Base-by-base conservation (phyloP, 2,888 invertebrate species). In the Melanostoma mellinum region DNA sequence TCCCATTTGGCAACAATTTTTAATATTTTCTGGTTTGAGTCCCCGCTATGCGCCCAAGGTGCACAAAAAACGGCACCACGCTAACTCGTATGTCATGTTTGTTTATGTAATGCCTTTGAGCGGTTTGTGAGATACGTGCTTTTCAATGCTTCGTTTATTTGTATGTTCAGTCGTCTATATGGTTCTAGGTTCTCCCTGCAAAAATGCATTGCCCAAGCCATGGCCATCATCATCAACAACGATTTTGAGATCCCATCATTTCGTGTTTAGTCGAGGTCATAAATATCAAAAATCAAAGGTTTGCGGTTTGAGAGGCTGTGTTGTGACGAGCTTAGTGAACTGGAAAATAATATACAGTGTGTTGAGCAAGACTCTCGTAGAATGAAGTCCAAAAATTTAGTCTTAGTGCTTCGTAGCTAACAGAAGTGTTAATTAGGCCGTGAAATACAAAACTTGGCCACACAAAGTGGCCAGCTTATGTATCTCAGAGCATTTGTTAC, bases 231-330 rank as follows among this genome's bases (percentile, higher is more conserved):
- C 78, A 40, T 65, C 60, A 50, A 65, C 58, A 63, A 40, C 52
- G 65, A 74, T 78, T 63, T 63, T 69, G 82, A 74, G 73, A 78
- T 74, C 76, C 9, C 67, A 67, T 77, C 63, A 82, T 78, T 82
- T 82, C 78, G 73, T 82, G 73, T 65, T 69, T 74, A 46, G 58
- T 35, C 58, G 35, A 53, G 38, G 73, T 65, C 82, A 55, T 82
- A 73, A 82, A 82, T 69, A 82, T 72, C 46, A 82, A 68, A 46
- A 68, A 30, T 40, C 76, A 60, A 61, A 53, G 50, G 6, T 5
- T 6, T 33, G 40, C 36, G 32, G 50, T 61, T 42, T 67, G 53
- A 40, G 60, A 55, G 35, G 20, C 35, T 40, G 48, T 61, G 42
- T 30, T 56, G 55, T 42, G 35, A n/a, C 20, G 33, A 35, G 53